Evolutionary conservation across 2,797 vertebrate genomes (phyloP), one percentile per base, ranked within the genome.

Genomic region (Margarornis squamiger): DNA sequence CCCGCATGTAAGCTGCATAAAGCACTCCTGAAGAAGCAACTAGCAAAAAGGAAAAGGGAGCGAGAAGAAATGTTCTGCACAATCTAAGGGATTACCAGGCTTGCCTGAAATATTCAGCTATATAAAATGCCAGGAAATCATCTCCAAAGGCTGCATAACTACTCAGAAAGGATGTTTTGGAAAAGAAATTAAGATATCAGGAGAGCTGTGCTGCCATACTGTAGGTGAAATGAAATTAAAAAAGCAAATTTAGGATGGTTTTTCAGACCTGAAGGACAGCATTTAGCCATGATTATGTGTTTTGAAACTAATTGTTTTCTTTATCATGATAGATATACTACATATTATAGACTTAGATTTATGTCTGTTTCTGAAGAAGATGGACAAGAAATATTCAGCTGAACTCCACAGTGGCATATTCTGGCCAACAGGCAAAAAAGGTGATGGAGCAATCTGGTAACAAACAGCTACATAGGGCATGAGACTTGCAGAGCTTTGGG

Each of bases 401-500:
- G 58, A 93, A 34, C 26, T 86, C 10, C 29, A 52, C 6, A 3
- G 11, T 46, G 39, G 9, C 8, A 23, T 41, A 45, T 80, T 54
- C 45, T 85, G 43, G 27, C n/a, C 52, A 72, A 34, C 13, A 72
- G 7, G 14, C 27, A 86, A 71, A 84, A 88, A 51, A 63, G 23
- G 34, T 65, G 34, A 59, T 15, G 10, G n/a, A 86, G 24, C 19
- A 78, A 63, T 46, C 12, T 63, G 36, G 29, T 75, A 70, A 70
- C 0, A 0, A 91, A 88, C 45, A 67, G 48, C 7, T 22, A 55
- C 48, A 27, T 2, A 83, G 14, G 14, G 30, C 32, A 45, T 14
- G 22, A 80, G 49, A 61, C 16, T 79, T 67, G 63, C 27, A 89
- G 38, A 93, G 34, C 43, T 57, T 29, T 54, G 34, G 19, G n/a